A percentile compares a stretch with the other conserved stretches of the same genome.
Evolutionary conservation across 2,113 vertebrate genomes (phyloP).

Genomic region (Megaptera novaeangliae): DNA sequence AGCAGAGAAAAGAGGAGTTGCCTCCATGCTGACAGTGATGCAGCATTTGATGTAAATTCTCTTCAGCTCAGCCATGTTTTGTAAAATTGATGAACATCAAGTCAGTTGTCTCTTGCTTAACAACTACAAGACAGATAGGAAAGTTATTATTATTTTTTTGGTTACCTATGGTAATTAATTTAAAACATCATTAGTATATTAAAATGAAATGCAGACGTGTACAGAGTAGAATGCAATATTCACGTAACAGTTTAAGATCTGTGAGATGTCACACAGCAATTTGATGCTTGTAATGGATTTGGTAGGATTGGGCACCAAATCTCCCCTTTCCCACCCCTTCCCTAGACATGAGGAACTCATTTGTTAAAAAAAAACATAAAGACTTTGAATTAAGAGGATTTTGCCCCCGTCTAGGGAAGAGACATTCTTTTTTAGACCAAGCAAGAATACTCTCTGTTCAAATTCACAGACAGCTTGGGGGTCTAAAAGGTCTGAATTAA

Average conservation of each 20-base stretch:
- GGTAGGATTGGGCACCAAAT: neutral
- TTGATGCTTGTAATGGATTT: accelerated
- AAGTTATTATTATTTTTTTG: neutral
- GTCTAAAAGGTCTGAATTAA: neutral
- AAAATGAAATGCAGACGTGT: neutral
- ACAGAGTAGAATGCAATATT: neutral
- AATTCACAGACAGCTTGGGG: neutral
- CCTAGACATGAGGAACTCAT: too few relatives aligned
- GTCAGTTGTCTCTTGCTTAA: neutral
- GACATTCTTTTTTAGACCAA: neutral
- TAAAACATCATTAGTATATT: neutral
- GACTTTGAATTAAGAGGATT: neutral
- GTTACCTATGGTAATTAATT: neutral
- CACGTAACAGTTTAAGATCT: neutral
- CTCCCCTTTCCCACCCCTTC: accelerated
- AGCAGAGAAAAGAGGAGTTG: neutral
- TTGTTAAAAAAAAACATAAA: neutral
- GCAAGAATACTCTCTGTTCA: neutral
- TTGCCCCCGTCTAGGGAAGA: neutral
- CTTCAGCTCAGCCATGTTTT: neutral
- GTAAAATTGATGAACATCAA: neutral
- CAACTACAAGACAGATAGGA: neutral
- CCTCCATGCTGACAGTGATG: accelerated
- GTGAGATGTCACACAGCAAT: neutral
- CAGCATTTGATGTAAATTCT: neutral